phyloP scores from a whole-genome alignment of 2,113 vertebrate species.

The Hystrix cristata region DNA sequence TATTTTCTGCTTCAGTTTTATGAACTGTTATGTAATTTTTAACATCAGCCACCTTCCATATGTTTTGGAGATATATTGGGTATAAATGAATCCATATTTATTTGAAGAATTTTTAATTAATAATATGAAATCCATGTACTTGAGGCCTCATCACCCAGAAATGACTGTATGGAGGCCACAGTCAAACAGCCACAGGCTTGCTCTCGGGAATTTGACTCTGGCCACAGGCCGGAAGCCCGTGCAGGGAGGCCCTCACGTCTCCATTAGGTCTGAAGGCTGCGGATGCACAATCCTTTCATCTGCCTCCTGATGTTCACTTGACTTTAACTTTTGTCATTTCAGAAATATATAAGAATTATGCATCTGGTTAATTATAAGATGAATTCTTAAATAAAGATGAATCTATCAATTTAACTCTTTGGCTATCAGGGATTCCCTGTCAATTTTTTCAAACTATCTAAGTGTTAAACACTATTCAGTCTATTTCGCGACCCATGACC shows the following conservation, averaged over 20 bases:
- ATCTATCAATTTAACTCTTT: background rate
- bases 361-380: background rate
- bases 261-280: background rate
- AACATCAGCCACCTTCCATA: background rate
- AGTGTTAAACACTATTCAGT: background rate
- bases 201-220: accelerated
- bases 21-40: background rate
- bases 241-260: background rate
- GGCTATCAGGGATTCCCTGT: background rate
- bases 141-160: background rate
- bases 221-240: accelerated
- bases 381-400: background rate
- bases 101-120: background rate
- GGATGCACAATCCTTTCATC: background rate
- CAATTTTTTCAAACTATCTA: background rate
- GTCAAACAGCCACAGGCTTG: background rate
- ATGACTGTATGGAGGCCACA: accelerated
- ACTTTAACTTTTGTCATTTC: background rate
- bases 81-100: background rate
- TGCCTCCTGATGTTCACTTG: background rate
- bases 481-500: background rate
- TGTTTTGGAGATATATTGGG: background rate
- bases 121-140: background rate
- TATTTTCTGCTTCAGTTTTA: constrained; percentile 24
- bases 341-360: background rate